These are phyloP conservation scores for Syrrhaptes paradoxus DNA, from an alignment of 2,113 vertebrate species.

Conservation along the genomic window DNA sequence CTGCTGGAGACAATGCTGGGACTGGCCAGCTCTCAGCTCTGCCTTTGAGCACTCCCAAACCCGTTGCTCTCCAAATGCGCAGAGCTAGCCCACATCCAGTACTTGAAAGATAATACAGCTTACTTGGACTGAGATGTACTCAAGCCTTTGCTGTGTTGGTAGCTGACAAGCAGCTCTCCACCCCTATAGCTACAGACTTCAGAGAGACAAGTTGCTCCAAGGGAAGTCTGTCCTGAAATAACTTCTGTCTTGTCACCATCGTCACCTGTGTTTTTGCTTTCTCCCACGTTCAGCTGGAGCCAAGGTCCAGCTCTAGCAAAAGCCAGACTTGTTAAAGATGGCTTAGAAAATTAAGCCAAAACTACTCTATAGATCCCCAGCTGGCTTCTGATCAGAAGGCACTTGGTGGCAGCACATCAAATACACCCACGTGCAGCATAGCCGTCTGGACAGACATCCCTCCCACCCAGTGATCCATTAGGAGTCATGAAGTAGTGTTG, in stretches of 20 bases:
- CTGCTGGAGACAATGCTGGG: background rate
- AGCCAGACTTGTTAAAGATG: conserved; percentile 15
- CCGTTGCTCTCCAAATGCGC: fast-evolving
- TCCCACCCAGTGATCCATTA: background rate
- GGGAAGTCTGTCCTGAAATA: conserved; percentile 24
- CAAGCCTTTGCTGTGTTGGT: background rate
- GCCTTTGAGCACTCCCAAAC: background rate
- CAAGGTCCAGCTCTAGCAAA: conserved; percentile 10
- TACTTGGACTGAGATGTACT: background rate
- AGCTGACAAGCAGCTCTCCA: background rate
- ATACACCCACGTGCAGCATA: conserved; percentile 28
- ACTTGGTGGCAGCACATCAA: conserved; percentile 58
- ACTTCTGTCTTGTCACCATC: background rate
- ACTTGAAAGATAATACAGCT: background rate
- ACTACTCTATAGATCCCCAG: background rate
- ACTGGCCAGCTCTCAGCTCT: background rate
- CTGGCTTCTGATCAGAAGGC: conserved; percentile 57
- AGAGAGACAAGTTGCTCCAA: background rate
- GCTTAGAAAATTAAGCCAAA: conserved; percentile 36
- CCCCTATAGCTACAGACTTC: background rate
- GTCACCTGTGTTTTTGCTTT: background rate
- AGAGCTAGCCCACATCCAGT: background rate
- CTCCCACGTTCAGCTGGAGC: background rate
- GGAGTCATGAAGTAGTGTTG: background rate
- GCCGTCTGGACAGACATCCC: conserved; percentile 17